Evolutionary conservation across 2,797 vertebrate species (phyloP), one percentile per base, ranked within the genome.

Genomic region (Anabas testudineus): DNA sequence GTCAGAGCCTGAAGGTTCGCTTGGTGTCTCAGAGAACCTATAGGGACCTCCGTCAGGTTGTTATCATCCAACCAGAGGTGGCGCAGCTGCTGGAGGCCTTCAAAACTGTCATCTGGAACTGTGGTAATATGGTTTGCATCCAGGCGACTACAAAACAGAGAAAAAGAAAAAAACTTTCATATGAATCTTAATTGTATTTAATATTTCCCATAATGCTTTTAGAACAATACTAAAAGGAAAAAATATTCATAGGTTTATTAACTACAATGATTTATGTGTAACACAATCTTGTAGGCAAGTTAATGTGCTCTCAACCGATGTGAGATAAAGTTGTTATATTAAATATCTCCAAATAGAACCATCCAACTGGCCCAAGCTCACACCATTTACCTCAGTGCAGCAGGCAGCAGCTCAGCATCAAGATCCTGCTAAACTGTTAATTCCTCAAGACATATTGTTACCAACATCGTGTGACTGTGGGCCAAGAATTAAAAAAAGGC

Each of bases 61-160:
- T 99, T 99, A 88, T 99, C 98, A 14, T 99, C 98, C 83, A 99
- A 71, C 98, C 98, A 99, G 49, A 99, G 95, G 91, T 99, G 97
- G 37, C 98, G 95, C 21, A 99, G 89, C 88, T 99, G 98, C 78
- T 95, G 90, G 2, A 99, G 95, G 4, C 95, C 96, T 89, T 98
- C 94, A 42, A 99, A 99, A 74, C 98, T 99, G 87, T 97, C 95
- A 37, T 97, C 95, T 0, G 97, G 97, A 42, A 99, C 97, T 10
- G 88, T 83, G 36, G 95, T 96, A 45, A 99, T 98, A 58, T 99
- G 97, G 89, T 99, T 99, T 1, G 98, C 98, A 90, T 99, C 98
- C 55, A 99, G 91, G 19, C 97, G 96, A 73, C 98, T 99, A 18
- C 0, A 74, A 39, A 68, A 16, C 24, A 56, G 15, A 61, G 16